Evolutionary conservation across 92 coral and sea anemone genomes (phyloP), one percentile per base, ranked within the genome.

Genomic region (Epizoanthus illoricatus): DNA sequence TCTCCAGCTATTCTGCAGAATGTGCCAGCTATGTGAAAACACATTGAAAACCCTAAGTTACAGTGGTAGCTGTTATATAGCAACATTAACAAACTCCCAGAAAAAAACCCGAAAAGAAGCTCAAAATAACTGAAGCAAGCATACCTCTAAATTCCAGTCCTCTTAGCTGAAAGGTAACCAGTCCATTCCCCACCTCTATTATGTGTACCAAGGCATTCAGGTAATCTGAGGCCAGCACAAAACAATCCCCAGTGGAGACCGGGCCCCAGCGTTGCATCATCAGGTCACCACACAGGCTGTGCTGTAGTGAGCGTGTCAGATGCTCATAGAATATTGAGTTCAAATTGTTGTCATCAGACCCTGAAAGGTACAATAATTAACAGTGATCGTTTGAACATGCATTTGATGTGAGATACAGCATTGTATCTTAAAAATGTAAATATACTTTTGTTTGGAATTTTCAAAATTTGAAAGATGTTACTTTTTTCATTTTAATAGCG

Each of bases 261-360:
- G 98, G 98, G n/a, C 98, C 98, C 98, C 98, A 95, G 65, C 98
- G 98, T 56, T 97, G 98, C 91, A 95, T 71, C 94, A 93, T 88
- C 42, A 95, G 87, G 88, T 95, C 98, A 23, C 98, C 98, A 81
- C 99, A 96, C 79, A 96, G 84, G 69, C 97, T 92, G 90, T 95
- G 98, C 84, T 95, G 98, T 40, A 95, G 83, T 0, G 98, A 95
- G 42, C 98, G 93, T 5, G 98, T 95, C 71, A 95, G 80, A 75
- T 95, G 98, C 76, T 95, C 98, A 91, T 95, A 95, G 86, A 94
- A 94, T 66, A 95, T 95, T 19, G 98, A 95, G 88, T 95, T 95
- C 61, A 95, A 85, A 61, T 95, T 95, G 85, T 95, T 95, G 89
- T 95, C 98, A 65, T 95, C 98, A 3, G 97, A 92, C 12, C 98